Base-by-base conservation (phyloP, 2,797 vertebrate species). In the Enteromius radiatus region DNA sequence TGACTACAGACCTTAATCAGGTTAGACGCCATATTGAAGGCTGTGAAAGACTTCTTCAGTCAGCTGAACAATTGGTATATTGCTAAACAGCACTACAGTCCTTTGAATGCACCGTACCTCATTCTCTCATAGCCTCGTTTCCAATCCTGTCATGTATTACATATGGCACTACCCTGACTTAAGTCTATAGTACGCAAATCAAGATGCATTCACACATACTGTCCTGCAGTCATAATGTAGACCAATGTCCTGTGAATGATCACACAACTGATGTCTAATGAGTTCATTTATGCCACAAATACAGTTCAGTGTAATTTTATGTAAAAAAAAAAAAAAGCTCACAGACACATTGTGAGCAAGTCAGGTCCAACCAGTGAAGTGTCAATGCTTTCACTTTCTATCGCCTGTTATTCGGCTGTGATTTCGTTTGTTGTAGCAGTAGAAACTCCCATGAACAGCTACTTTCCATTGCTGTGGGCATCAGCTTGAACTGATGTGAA, bases 401-500 rank as follows among this genome's bases (percentile, higher is more conserved):
- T 61, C 8, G 11, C 45, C 8, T 15, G 14, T 8, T 14, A 63
- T 33, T 77, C 26, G 43, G 14, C 59, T 36, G n/a, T 1, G n/a
- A 17, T 19, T 65, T 6, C 6, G 15, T 26, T 78, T 1, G 6
- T 1, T 9, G 77, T 61, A 61, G 56, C n/a, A 49, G 33, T 33
- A 38, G 12, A 14, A 12, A 76, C 76, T 69, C 83, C 47, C 0
- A 76, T 83, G 7, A 47, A 43, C 47, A 64, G 54, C 56, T 80
- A 63, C 45, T 87, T 76, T 78, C 82, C 88, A 21, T 81, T 56
- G 71, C 69, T 85, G 74, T 77, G 23, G 14, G 70, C 23, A 59
- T 89, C 85, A 21, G 87, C 91, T 64, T 90, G 76, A 5, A 80
- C 67, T 8, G 88, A 81, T 54, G 83, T 88, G 23, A 89, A 87